A percentile compares a stretch with the other conserved stretches of the same genome.
phyloP scores from a whole-genome alignment of 2,888 invertebrate species.

The Neoaliturus tenellus region DNA sequence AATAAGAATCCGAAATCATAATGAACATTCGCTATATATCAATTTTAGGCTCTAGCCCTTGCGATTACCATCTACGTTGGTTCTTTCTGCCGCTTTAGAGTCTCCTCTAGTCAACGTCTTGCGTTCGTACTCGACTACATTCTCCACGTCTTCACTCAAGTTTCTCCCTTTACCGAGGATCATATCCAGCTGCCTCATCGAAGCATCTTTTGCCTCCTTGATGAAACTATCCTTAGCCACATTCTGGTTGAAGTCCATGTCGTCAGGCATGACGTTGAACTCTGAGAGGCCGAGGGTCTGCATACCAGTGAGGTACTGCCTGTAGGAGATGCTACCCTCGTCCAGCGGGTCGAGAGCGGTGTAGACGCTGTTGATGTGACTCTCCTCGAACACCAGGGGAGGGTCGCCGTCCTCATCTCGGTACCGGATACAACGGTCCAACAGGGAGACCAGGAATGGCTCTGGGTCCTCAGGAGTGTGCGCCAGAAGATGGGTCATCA shows the following conservation, averaged over 20 bases:
- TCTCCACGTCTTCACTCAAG: background rate
- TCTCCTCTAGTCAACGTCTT: too few species aligned
- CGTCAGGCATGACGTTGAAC: conserved; percentile 2
- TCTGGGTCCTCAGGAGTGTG: conserved; percentile 59
- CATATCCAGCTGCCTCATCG: background rate
- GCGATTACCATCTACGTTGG: too few species aligned
- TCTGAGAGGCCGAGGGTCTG: conserved; percentile 29
- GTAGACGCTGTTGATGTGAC: conserved; percentile 59
- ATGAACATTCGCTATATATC: too few species aligned
- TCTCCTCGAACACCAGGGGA: conserved; percentile 59
- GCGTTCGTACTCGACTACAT: background rate
- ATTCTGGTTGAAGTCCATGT: background rate
- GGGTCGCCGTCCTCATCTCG: conserved; percentile 52
- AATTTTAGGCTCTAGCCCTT: too few species aligned
- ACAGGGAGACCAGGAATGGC: conserved; percentile 56
- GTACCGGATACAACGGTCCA: conserved; percentile 60
- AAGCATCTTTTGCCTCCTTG: background rate
- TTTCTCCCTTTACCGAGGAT: background rate
- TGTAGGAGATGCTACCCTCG: conserved; percentile 52
- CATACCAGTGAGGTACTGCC: conserved; percentile 61
- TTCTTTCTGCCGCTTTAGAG: too few species aligned
- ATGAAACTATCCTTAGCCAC: conserved; percentile 12
- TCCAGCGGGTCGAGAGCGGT: conserved; percentile 59
- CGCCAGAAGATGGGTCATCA: conserved; percentile 33
- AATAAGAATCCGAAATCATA: too few species aligned